Base-by-base conservation (phyloP, 2,797 vertebrate genomes). In the Leuciscus waleckii region DNA sequence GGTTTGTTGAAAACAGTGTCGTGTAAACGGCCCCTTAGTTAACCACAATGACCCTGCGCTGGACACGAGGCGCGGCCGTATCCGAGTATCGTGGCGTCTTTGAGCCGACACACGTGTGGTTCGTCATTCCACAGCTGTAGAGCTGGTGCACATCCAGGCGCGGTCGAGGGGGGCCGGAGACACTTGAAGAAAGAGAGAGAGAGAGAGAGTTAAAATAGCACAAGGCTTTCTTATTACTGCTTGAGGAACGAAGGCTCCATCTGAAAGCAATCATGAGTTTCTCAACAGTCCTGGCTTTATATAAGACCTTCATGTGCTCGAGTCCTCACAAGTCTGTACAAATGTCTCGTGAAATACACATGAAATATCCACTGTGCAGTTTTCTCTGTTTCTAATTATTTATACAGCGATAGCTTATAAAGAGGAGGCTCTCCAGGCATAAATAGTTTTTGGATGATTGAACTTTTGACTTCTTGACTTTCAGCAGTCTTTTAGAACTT, bases 221-320 rank as follows among this genome's bases (percentile, higher is more conserved):
- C 56, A 78, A 76, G 51, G 74, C 74, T 56, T 56, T 76, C 74
- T 76, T 76, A 56, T 76, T 39, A 37, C 32, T 56, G 74, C 77
- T 61, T 26, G 58, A 49, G 61, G 85, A 70, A 29, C 21, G 54
- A 56, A 16, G 17, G 10, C 29, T 49, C 63, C 83, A 85, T 86
- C 84, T 88, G 84, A 86, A 83, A 83, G 75, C 49, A 83, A 83
- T 86, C 82, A 86, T 5, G 63, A 61, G 79, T 58, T 78, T 69
- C 82, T 61, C 9, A 61, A 79, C 68, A 70, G 51, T 35, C 79
- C 71, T 49, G 23, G 8, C 26, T 74, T 82, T 82, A 82, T 63
- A 63, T 63, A 43, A 82, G 70, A 63, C 19, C 56, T 82, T 43
- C 21, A 35, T 81, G 78, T 49, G 78, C 19, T 32, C 54, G 5